Conservation (phyloP, 2,888 invertebrate genomes). For the Lasioglossum vierecki region DNA sequence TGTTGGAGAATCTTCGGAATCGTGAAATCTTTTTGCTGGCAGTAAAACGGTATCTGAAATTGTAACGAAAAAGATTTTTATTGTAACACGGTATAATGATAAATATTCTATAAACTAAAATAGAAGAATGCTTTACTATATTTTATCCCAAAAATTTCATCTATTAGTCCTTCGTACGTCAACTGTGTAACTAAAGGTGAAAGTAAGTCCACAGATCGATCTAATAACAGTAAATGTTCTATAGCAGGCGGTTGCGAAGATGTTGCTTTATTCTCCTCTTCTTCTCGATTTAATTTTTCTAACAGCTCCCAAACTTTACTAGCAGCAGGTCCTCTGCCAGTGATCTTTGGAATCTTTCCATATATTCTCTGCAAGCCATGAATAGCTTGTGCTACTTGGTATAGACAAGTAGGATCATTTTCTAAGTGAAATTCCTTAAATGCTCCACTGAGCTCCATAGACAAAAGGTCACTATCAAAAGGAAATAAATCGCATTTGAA, state of each 20-base stretch:
- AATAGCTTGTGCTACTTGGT: slow-evolving; percentile 94
- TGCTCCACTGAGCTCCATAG: slow-evolving; percentile 94
- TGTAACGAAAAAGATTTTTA: neutral
- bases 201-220: slow-evolving; percentile 95
- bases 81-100: neutral
- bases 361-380: slow-evolving; percentile 94
- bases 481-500: slow-evolving; percentile 95
- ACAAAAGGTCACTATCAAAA: slow-evolving; percentile 95
- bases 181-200: slow-evolving; percentile 97
- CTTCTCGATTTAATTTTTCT: slow-evolving; percentile 89
- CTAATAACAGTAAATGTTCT: slow-evolving; percentile 95
- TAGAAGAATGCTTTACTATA: slow-evolving; percentile 84
- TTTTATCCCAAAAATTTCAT: slow-evolving; percentile 96
- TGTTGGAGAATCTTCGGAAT: slow-evolving; percentile 87
- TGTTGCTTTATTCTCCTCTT: slow-evolving; percentile 85
- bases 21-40: slow-evolving; percentile 93
- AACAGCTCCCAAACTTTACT: slow-evolving; percentile 95
- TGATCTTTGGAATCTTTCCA: slow-evolving; percentile 94
- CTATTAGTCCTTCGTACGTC: slow-evolving; percentile 98
- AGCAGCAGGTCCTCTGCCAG: slow-evolving; percentile 95
- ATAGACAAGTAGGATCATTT: slow-evolving; percentile 94
- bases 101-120: neutral
- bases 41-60: slow-evolving; percentile 90
- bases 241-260: slow-evolving; percentile 87
- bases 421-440: slow-evolving; percentile 94